These are phyloP conservation scores for Elephantulus edwardii DNA, from an alignment of 2,113 vertebrate genomes.

Conservation along the genomic window DNA sequence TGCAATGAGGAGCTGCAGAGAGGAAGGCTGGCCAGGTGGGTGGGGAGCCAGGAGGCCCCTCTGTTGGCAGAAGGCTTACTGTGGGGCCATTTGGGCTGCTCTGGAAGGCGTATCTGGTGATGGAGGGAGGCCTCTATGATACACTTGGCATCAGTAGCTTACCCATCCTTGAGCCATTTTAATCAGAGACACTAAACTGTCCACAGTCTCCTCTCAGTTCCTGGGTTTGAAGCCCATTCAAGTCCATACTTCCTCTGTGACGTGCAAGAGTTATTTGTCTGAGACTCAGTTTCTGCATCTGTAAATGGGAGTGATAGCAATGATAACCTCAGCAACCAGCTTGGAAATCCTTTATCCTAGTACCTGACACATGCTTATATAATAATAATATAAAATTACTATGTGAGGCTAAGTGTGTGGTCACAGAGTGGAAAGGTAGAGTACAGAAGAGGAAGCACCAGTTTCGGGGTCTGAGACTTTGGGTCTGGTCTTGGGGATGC, in stretches of 20 bases:
- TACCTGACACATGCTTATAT: not conserved
- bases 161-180: not conserved
- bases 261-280: too few species aligned
- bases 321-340: not conserved
- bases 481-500: not conserved
- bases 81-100: not conserved
- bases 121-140: not conserved
- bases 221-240: not conserved
- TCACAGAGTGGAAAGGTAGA: not conserved
- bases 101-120: not conserved
- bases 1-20: slow-evolving; percentile 78
- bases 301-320: not conserved
- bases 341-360: not conserved
- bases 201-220: not conserved
- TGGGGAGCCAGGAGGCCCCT: not conserved
- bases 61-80: not conserved
- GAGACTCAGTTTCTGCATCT: not conserved
- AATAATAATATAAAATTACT: not conserved
- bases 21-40: slow-evolving; percentile 82
- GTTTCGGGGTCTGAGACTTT: not conserved
- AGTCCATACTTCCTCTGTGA: not conserved
- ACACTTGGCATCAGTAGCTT: not conserved
- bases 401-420: not conserved
- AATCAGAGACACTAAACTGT: too few species aligned
- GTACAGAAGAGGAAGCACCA: not conserved